A percentile compares a stretch with the other conserved stretches of the same genome.
These are phyloP conservation scores for Microcebus tavaratra DNA, from an alignment of 2,113 vertebrate species.

Conservation along the genomic window DNA sequence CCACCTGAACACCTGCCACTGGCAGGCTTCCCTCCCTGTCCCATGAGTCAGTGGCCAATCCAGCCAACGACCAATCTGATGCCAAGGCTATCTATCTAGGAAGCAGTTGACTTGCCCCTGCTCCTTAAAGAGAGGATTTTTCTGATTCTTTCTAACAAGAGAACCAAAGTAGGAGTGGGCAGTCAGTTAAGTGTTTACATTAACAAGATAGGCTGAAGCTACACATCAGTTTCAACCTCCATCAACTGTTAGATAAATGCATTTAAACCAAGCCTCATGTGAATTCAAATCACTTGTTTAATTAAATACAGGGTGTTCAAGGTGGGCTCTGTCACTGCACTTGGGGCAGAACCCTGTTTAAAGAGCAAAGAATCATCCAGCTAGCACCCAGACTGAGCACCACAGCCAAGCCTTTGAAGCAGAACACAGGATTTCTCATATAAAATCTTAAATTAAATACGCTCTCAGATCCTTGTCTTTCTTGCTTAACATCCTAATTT, in stretches of 20 bases:
- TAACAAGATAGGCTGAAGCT: not conserved
- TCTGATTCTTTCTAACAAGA: slow-evolving; percentile 26
- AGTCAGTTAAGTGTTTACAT: not conserved
- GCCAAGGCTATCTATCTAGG: not conserved
- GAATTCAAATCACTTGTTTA: not conserved
- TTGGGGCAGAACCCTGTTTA: not conserved
- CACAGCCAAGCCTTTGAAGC: not conserved
- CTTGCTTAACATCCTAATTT: not conserved
- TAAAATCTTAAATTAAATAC: not conserved
- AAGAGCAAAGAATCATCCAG: slow-evolving; percentile 13
- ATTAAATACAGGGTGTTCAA: not conserved
- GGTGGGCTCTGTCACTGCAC: not conserved
- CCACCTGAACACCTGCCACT: not conserved
- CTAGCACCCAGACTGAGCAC: not conserved
- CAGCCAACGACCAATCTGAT: not conserved
- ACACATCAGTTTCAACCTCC: not conserved
- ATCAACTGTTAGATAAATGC: not conserved
- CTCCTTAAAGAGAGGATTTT: not conserved
- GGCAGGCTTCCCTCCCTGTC: not conserved
- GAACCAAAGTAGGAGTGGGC: not conserved
- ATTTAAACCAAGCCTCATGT: not conserved
- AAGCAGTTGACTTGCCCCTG: not conserved
- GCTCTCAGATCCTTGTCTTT: not conserved
- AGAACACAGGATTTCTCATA: not conserved
- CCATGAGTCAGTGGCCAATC: not conserved